These are phyloP conservation scores for Drosophila kurseongensis DNA, from an alignment of 1,140 invertebrate species.

Conservation along the genomic window DNA sequence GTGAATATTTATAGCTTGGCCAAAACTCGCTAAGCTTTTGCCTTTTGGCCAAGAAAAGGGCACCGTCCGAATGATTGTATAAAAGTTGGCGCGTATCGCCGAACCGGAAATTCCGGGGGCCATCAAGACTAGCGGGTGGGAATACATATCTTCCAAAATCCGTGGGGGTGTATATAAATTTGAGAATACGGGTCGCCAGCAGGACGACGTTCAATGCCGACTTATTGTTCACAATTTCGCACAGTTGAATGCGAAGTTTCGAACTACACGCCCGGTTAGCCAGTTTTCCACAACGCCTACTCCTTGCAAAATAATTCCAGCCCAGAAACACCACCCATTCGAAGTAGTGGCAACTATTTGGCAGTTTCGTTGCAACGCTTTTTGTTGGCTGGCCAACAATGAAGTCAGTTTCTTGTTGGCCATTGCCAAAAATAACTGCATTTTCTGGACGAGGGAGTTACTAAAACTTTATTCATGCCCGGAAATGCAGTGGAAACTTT, in stretches of 20 bases:
- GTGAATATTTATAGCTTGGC: conserved; percentile 60
- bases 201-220: conserved; percentile 63
- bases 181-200: conserved; percentile 43
- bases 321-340: conserved; percentile 8
- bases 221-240: conserved; percentile 74
- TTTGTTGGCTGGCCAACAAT: conserved; percentile 69
- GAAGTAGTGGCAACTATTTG: conserved; percentile 68
- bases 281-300: conserved; percentile 1
- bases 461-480: conserved; percentile 54
- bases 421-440: conserved; percentile 64
- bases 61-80: conserved; percentile 68
- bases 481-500: conserved; percentile 65
- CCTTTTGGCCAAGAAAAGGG: conserved; percentile 59
- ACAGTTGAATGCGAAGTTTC: conserved; percentile 57
- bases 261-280: background rate
- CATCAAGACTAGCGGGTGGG: conserved; percentile 75
- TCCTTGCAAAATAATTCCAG: conserved; percentile 21
- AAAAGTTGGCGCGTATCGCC: conserved; percentile 73
- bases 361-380: conserved; percentile 59
- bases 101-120: conserved; percentile 67
- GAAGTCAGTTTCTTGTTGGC: conserved; percentile 74
- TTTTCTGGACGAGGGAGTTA: conserved; percentile 64
- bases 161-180: conserved; percentile 7
- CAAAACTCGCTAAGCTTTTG: conserved; percentile 64
- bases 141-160: conserved; percentile 1